Evolutionary conservation across 1,140 invertebrate species (phyloP), one percentile per base, ranked within the genome.

Genomic region (Drosophila sproati): DNA sequence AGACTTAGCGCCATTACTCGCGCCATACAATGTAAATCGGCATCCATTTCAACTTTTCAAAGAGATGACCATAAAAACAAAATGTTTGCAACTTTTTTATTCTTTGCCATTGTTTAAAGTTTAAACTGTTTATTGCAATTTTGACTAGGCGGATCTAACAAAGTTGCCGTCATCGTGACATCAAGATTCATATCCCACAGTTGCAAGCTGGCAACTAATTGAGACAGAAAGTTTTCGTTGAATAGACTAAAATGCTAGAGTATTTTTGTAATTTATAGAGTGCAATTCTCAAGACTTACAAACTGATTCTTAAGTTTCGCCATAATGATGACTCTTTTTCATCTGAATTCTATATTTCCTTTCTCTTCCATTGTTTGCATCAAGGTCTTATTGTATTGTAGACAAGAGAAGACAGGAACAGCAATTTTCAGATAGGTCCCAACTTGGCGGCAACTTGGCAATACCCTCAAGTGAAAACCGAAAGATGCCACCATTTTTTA

Each of bases 121-220:
- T 43, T 43, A 4, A 43, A n/a, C 39, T 50, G 29, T 61, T 51
- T 79, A 55, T 20, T 70, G 61, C 70, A 66, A 12, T 57, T 57
- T 47, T 7, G 35, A 8, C 7, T 35, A n/a, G 37, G 7, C 35
- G 20, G 20, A 20, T 20, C 20, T 20, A 48, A 82, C 80, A 79
- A 72, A 83, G 80, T 83, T 82, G 80, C 35, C 52, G 57, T 50
- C 73, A 62, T 63, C 69, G 54, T 47, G 37, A 8, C 37, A 39
- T 20, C 20, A 20, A 20, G 20, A 20, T 20, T 20, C 20, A 20
- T 20, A 20, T 20, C 20, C 20, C 20, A 20, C 20, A 20, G 20
- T 20, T 20, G 20, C 20, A 20, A 20, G 37, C 37, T 8, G 0
- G 37, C 37, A 39, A n/a, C n/a, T n/a, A 41, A 41, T 41, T 20